These are phyloP conservation scores for Mamestra configurata DNA, from an alignment of 1,140 invertebrate species.

Conservation along the genomic window DNA sequence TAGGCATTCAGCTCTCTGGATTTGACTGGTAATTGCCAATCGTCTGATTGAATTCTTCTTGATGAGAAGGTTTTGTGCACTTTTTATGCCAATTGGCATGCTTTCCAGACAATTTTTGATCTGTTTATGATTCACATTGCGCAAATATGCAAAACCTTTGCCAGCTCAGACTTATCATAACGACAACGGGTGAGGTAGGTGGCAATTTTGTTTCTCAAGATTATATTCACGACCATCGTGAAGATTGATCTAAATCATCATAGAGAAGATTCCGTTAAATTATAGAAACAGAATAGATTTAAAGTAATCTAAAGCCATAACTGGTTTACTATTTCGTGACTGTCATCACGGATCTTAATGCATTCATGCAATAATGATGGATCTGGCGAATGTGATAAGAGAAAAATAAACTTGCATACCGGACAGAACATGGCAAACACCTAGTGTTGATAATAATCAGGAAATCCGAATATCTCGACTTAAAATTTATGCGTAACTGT, in stretches of 20 bases:
- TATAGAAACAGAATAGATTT: neutral
- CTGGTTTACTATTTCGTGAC: neutral
- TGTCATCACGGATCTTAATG: neutral
- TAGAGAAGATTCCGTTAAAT: neutral
- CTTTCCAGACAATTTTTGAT: neutral
- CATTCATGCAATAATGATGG: no score
- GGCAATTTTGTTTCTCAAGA: neutral
- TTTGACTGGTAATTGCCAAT: neutral
- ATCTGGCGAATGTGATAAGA: no score
- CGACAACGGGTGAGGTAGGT: neutral
- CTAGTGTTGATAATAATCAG: neutral
- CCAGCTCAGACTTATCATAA: neutral
- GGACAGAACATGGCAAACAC: neutral
- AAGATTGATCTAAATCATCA: no score
- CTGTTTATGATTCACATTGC: no score
- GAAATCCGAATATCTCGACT: neutral
- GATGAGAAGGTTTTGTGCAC: neutral
- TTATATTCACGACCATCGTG: neutral
- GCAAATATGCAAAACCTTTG: no score
- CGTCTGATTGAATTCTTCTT: neutral
- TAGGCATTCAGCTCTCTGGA: neutral
- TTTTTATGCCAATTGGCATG: neutral
- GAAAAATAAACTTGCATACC: neutral
- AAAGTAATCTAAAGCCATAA: neutral
- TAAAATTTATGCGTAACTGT: conserved; percentile 24